Evolutionary conservation across 2,888 invertebrate genomes (phyloP), one percentile per base, ranked within the genome.

Genomic region (Melitaea athalia): DNA sequence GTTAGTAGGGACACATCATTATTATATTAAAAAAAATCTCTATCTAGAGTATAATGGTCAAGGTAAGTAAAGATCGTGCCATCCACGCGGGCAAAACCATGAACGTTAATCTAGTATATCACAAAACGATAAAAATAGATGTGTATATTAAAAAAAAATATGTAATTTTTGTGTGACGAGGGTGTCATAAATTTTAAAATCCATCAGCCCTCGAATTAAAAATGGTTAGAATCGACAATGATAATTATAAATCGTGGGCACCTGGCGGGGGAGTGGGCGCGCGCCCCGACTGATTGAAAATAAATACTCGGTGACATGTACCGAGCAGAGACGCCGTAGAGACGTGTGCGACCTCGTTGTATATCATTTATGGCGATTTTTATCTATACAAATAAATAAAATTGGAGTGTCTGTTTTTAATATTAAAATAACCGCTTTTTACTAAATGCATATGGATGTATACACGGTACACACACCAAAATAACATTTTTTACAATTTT

Each of bases 251-350:
- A 75, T 67, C 65, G 68, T 71, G 63, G 68, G 76, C 76, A 78
- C 73, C 72, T 76, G 81, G 76, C 65, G 70, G 81, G 83, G 82
- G 78, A 76, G 77, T 79, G 81, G 84, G 82, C 79, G 84, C 85
- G 81, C 55, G 14, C 81, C 79, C 78, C 76, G 75, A 75, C 75
- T 84, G 84, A 85, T 86, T 86, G 86, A 87, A 88, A 86, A 83
- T 83, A 87, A 88, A 88, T 84, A 88, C 79, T 75, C 81, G 77
- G 80, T 79, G 84, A 85, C 82, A 80, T 79, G 80, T 78, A 74
- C 74, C 71, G 81, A 63, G 78, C 75, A 77, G 53, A 47, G 70
- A 72, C 52, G 75, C 62, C 42, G 77, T 82, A 77, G 88, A 86
- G 86, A 72, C 11, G 82, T 49, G 33, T 33, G 31, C 53, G 53